Percentiles rank a stretch among this genome's conserved stretches.
Evolutionary conservation across 1,140 invertebrate species (phyloP).

Genomic region (Helicoverpa armigera): DNA sequence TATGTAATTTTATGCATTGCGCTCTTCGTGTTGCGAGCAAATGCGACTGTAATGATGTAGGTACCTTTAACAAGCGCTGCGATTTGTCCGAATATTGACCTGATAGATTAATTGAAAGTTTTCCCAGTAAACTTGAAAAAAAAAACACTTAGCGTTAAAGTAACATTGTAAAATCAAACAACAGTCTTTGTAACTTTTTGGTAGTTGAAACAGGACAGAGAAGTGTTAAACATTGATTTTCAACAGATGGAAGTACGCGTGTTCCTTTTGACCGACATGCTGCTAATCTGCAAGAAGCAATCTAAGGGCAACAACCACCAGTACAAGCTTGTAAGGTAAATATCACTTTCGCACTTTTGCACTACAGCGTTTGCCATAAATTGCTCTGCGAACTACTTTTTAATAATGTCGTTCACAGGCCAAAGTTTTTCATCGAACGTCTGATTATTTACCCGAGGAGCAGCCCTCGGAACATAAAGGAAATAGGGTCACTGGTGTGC

Average conservation of each 20-base stretch:
- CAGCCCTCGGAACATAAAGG: neutral
- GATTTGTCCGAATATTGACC: too few species aligned
- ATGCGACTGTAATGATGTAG: neutral
- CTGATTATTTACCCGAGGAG: neutral
- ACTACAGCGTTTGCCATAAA: neutral
- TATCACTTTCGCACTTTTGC: neutral
- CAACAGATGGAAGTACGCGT: conserved; percentile 76
- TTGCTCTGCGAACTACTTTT: conserved; percentile 12
- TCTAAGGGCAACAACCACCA: conserved; percentile 57
- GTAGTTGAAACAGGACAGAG: neutral
- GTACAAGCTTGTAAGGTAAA: conserved; percentile 76
- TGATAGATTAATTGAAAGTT: too few species aligned
- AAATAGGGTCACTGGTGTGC: neutral
- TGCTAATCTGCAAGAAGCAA: conserved; percentile 76
- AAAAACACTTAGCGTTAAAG: too few species aligned
- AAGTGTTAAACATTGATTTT: conserved; percentile 1
- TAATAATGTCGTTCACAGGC: conserved; percentile 32
- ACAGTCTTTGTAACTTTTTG: too few species aligned
- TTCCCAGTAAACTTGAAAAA: too few species aligned
- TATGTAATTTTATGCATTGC: neutral
- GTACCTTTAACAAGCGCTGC: too few species aligned
- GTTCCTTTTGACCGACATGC: conserved; percentile 79
- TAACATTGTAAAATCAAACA: too few species aligned
- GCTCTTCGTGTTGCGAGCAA: neutral
- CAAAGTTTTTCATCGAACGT: conserved; percentile 33